phyloP scores from a whole-genome alignment of 2,797 vertebrate genomes.

The Chlorospingus semifuscus region DNA sequence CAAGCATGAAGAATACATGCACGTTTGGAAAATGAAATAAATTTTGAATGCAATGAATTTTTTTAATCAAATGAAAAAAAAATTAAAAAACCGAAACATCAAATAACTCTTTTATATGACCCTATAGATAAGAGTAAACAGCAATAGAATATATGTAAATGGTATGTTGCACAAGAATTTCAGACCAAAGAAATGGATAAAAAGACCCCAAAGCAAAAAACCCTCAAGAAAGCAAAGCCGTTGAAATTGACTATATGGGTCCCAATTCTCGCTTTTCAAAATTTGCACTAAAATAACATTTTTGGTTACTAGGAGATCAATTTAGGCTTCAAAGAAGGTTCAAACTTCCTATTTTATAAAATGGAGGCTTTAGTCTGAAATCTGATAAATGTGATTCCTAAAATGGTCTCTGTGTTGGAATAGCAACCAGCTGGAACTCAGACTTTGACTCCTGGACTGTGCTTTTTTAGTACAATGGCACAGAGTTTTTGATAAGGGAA shows the following conservation, averaged over 20 bases:
- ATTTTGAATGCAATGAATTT: neutral
- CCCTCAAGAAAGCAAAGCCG: neutral
- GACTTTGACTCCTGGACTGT: neutral
- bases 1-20: neutral
- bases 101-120: neutral
- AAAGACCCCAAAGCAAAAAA: neutral
- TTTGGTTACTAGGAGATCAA: neutral
- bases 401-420: neutral
- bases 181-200: neutral
- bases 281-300: neutral
- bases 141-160: too few relatives aligned
- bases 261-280: neutral
- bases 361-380: neutral
- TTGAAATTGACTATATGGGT: neutral
- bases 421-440: neutral
- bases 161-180: neutral
- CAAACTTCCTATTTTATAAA: neutral
- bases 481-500: neutral
- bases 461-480: rapidly evolving
- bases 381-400: neutral
- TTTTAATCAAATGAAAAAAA: neutral
- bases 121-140: neutral
- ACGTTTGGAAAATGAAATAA: neutral
- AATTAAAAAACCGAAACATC: neutral
- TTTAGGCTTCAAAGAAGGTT: neutral